A percentile compares a stretch with the other conserved stretches of the same genome.
phyloP scores from a whole-genome alignment of 2,888 invertebrate species.

The Timandra comae region DNA sequence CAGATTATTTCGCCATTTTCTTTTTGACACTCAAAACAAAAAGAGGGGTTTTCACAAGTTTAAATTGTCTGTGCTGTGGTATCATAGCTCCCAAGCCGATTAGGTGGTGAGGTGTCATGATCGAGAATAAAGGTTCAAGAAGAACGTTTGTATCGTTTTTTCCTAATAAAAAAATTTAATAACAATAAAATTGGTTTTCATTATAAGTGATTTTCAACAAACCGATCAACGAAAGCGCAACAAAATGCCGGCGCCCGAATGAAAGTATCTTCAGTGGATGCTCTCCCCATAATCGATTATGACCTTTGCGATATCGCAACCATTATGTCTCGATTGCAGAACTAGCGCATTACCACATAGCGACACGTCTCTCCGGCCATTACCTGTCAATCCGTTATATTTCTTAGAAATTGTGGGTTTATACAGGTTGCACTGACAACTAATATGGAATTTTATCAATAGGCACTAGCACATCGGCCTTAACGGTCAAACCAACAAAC shows the following conservation, averaged over 20 bases:
- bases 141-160: too few relatives aligned
- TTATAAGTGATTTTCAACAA: too few relatives aligned
- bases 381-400: slow-evolving; percentile 20
- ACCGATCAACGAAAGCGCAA: slow-evolving; percentile 2
- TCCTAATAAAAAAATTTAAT: too few relatives aligned
- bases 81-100: too few relatives aligned
- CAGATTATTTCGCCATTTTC: too few relatives aligned
- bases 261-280: slow-evolving; percentile 11
- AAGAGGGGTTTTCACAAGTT: too few relatives aligned
- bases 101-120: too few relatives aligned
- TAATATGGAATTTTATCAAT: slow-evolving; percentile 7
- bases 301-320: slow-evolving; percentile 23
- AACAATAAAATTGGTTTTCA: too few relatives aligned
- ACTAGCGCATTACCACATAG: slow-evolving; percentile 17
- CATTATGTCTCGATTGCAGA: slow-evolving; percentile 15
- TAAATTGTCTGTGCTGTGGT: too few relatives aligned
- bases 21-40: too few relatives aligned
- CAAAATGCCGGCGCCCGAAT: slow-evolving; percentile 3
- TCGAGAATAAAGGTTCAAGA: too few relatives aligned
- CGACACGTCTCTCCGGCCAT: slow-evolving; percentile 18
- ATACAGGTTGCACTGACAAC: slow-evolving; percentile 1
- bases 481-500: background rate
- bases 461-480: background rate
- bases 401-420: slow-evolving; percentile 22
- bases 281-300: slow-evolving; percentile 20